phyloP scores from a whole-genome alignment of 2,113 vertebrate species.

The Thryonomys swinderianus region DNA sequence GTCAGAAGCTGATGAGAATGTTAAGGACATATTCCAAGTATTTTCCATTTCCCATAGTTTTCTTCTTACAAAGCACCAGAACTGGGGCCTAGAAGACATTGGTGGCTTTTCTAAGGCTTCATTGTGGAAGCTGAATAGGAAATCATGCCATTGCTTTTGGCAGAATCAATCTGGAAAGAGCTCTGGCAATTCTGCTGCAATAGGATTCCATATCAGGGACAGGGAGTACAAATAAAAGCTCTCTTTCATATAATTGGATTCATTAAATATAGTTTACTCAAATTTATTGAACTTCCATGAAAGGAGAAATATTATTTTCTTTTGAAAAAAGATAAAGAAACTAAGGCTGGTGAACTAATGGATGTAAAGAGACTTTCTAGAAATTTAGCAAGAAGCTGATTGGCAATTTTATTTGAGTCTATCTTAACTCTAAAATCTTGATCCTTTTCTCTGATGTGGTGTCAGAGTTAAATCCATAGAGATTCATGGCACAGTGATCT shows the following conservation, averaged over 20 bases:
- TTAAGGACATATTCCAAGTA: neutral
- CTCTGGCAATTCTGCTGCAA: neutral
- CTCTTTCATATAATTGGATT: neutral
- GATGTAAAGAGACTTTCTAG: neutral
- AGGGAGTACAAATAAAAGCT: rapidly evolving
- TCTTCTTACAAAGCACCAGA: neutral
- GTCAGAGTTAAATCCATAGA: neutral
- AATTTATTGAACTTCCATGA: neutral
- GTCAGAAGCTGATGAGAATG: neutral
- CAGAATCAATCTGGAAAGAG: neutral
- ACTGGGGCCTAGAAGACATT: neutral
- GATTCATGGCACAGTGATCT: neutral
- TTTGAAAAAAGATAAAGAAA: neutral
- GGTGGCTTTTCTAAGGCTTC: neutral
- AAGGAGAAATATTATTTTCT: neutral
- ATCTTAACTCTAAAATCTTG: neutral
- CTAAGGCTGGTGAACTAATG: neutral
- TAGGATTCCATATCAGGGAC: neutral
- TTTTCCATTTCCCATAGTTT: neutral
- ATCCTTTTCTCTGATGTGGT: neutral
- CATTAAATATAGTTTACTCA: neutral
- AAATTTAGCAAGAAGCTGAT: neutral
- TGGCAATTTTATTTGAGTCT: neutral
- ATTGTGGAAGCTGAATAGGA: neutral
- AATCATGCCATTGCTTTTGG: neutral